These are phyloP conservation scores for Colletes gigas DNA, from an alignment of 1,140 invertebrate species.

Conservation along the genomic window DNA sequence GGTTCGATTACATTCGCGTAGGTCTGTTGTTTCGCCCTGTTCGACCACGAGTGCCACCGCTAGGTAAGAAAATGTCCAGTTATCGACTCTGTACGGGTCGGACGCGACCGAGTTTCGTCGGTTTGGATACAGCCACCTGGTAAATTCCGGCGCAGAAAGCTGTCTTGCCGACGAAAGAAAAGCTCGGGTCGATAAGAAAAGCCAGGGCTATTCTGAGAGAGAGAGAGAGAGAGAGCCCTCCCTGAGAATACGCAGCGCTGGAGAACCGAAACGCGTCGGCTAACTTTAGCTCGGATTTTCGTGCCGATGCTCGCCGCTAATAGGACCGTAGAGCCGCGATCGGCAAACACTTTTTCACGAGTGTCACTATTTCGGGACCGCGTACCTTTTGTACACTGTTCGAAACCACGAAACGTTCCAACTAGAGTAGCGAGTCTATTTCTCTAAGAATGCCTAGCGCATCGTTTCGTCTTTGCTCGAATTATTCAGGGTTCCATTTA, in stretches of 20 bases:
- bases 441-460: neutral
- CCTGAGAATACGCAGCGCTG: constrained; percentile 58
- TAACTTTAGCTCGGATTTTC: constrained; percentile 53
- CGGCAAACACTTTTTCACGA: constrained; percentile 20
- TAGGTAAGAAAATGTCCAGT: constrained; percentile 49
- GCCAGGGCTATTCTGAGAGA: constrained; percentile 55
- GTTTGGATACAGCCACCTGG: constrained; percentile 28
- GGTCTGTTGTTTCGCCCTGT: neutral
- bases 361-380: constrained; percentile 28
- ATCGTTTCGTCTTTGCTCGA: too few species aligned
- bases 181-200: constrained; percentile 62
- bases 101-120: constrained; percentile 24
- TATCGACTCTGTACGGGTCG: constrained; percentile 35
- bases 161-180: constrained; percentile 64
- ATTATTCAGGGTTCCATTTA: too few species aligned
- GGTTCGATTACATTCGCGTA: too few species aligned
- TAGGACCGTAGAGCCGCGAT: constrained; percentile 32
- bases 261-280: constrained; percentile 37
- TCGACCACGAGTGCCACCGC: constrained; percentile 31
- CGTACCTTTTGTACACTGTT: neutral
- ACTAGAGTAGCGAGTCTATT: neutral
- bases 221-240: neutral
- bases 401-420: neutral
- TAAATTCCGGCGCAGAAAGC: constrained; percentile 57
- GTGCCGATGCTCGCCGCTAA: constrained; percentile 25